These are phyloP conservation scores for Albula glossodonta DNA, from an alignment of 2,113 vertebrate species.

Conservation along the genomic window DNA sequence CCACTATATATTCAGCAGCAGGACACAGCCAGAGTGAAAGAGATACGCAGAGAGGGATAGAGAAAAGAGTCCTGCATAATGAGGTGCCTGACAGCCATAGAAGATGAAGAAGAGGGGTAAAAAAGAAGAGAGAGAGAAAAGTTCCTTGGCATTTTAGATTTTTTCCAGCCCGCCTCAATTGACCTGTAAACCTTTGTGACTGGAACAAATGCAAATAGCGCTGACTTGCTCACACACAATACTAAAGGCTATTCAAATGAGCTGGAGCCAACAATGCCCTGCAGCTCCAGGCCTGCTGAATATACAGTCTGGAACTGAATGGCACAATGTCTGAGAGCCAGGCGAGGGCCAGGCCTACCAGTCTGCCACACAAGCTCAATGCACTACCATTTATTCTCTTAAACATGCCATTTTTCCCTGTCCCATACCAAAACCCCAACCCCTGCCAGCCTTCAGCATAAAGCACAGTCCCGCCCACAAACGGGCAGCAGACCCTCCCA, in stretches of 20 bases:
- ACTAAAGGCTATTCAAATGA: conserved; percentile 68
- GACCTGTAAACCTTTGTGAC: conserved; percentile 96
- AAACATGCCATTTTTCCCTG: not conserved
- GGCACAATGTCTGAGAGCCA: conserved; percentile 42
- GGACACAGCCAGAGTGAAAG: conserved; percentile 31
- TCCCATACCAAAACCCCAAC: not conserved
- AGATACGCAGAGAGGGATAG: conserved; percentile 48
- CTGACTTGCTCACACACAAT: conserved; percentile 86
- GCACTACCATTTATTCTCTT: conserved; percentile 48
- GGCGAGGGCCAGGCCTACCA: conserved; percentile 47
- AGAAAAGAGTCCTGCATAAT: conserved; percentile 9
- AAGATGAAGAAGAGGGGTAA: conserved; percentile 19
- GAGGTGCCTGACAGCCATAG: conserved; percentile 57
- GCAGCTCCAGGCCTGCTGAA: conserved; percentile 71
- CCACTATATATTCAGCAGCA: conserved; percentile 35
- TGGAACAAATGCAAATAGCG: conserved; percentile 95
- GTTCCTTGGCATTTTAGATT: conserved; percentile 62
- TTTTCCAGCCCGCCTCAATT: conserved; percentile 83
- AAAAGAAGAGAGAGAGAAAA: conserved; percentile 59
- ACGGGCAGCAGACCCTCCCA: not conserved
- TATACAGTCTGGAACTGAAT: conserved; percentile 63
- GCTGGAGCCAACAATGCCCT: conserved; percentile 81
- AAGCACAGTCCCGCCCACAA: no score
- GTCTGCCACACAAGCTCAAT: conserved; percentile 49
- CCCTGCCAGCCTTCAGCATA: not conserved